A percentile compares a stretch with the other conserved stretches of the same genome.
Evolutionary conservation across 1,140 invertebrate genomes (phyloP).

Genomic region (Delia radicum): DNA sequence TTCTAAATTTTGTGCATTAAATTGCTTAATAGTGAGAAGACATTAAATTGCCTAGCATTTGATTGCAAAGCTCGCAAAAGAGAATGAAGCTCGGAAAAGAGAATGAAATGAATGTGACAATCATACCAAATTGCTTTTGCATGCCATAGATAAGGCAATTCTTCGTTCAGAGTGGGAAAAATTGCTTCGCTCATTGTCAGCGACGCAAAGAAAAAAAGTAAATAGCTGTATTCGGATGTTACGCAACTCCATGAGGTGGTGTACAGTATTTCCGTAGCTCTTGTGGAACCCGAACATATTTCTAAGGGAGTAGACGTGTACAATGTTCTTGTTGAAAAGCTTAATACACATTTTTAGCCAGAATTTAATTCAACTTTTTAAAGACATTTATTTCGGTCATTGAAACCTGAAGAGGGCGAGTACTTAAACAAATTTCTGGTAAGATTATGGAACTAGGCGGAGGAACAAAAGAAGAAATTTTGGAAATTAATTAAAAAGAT

Average conservation of each 20-base stretch:
- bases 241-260: slow-evolving; percentile 43
- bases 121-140: not conserved
- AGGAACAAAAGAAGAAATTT: slow-evolving; percentile 1
- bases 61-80: too few species aligned
- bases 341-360: slow-evolving; percentile 12
- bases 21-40: too few species aligned
- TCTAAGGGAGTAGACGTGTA: not conserved
- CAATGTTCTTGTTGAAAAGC: not conserved
- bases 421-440: slow-evolving; percentile 31
- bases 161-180: not conserved
- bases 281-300: not conserved
- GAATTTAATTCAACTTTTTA: slow-evolving; percentile 17
- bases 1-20: too few species aligned
- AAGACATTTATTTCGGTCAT: slow-evolving; percentile 10
- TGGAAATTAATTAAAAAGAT: slow-evolving; percentile 32
- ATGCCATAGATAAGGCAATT: not conserved
- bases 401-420: slow-evolving; percentile 24
- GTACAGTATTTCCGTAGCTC: slow-evolving; percentile 28
- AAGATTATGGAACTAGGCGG: slow-evolving; percentile 30
- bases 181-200: not conserved
- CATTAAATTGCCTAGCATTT: too few species aligned
- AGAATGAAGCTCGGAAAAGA: too few species aligned
- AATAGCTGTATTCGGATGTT: slow-evolving; percentile 37
- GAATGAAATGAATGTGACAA: not conserved
- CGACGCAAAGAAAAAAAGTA: slow-evolving; percentile 34